phyloP scores from a whole-genome alignment of 2,797 vertebrate species.

The Thamnophis elegans region DNA sequence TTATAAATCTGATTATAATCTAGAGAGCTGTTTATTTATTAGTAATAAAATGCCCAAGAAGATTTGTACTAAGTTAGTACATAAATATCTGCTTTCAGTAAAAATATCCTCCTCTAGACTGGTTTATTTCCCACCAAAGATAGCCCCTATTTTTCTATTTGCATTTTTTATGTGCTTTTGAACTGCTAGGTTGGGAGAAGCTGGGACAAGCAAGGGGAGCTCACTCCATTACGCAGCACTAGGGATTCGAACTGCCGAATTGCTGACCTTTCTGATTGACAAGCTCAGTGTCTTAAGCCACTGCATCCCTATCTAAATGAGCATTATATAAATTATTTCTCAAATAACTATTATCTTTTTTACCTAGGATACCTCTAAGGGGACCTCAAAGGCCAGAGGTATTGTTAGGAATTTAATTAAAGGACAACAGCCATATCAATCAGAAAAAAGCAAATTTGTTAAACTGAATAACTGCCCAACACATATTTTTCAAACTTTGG shows the following conservation, averaged over 20 bases:
- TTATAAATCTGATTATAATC: conserved; percentile 18
- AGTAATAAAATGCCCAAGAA: not conserved
- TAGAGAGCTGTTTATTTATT: conserved; percentile 9
- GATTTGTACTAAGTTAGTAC: not conserved
- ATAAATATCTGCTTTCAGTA: conserved; percentile 13
- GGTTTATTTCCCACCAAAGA: not conserved
- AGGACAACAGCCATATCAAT: not conserved
- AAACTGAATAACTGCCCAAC: not conserved
- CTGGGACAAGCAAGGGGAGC: no score
- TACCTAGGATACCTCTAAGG: not conserved
- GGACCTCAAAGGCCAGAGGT: not conserved
- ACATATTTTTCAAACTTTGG: not conserved
- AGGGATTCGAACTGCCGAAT: no score
- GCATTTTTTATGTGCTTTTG: no score
- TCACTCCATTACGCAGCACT: no score
- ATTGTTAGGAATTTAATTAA: not conserved
- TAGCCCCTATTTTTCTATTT: no score
- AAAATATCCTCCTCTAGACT: not conserved
- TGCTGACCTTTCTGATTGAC: no score
- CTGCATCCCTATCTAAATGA: no score
- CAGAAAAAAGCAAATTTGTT: not conserved
- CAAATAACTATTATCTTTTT: accelerated
- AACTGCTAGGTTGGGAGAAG: no score
- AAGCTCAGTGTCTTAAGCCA: no score
- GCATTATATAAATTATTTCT: not conserved